Evolutionary conservation across 2,113 vertebrate genomes (phyloP).

Genomic region (Progne subis): DNA sequence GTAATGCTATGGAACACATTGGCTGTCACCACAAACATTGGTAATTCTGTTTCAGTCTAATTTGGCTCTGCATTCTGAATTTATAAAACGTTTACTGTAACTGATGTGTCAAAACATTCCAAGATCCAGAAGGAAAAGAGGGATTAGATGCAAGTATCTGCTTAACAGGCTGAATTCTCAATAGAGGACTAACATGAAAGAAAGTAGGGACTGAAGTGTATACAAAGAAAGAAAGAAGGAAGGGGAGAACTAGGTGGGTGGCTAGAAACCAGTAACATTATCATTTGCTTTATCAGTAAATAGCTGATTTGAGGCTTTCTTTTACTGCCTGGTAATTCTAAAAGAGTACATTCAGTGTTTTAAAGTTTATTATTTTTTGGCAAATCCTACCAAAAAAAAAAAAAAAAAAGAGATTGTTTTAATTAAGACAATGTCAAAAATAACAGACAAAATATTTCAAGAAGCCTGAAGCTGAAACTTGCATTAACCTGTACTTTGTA

Average conservation of each 20-base stretch:
- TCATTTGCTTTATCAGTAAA: neutral
- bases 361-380: neutral
- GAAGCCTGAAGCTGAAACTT: neutral
- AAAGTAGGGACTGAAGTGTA: neutral
- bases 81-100: neutral
- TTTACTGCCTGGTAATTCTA: neutral
- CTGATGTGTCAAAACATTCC: constrained; percentile 18
- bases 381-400: neutral
- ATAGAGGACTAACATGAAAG: neutral
- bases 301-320: neutral
- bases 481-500: neutral
- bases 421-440: neutral
- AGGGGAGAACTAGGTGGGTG: neutral
- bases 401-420: neutral
- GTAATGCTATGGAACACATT: neutral
- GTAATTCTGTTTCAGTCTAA: neutral
- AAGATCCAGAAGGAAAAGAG: neutral
- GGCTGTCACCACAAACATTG: neutral
- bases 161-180: neutral
- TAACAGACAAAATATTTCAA: neutral
- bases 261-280: neutral
- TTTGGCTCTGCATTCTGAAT: neutral
- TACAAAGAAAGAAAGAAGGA: neutral
- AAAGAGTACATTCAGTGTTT: neutral
- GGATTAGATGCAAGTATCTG: constrained; percentile 23